These are phyloP conservation scores for Drosophila kokeensis DNA, from an alignment of 2,888 invertebrate genomes.

Conservation along the genomic window DNA sequence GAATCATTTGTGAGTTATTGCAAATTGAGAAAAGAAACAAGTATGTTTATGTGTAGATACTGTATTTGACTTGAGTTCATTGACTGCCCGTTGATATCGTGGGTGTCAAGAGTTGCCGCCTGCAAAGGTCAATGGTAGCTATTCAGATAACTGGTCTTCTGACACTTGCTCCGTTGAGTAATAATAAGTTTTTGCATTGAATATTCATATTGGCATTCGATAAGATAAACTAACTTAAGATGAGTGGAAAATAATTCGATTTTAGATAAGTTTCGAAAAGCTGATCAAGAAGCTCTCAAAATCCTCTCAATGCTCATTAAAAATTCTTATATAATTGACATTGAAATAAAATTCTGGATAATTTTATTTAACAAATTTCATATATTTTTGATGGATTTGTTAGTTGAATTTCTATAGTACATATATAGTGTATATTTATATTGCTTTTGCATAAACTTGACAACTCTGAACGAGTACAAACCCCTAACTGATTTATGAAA, in stretches of 20 bases:
- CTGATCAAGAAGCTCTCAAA: not conserved
- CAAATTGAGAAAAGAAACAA: not conserved
- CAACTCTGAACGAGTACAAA: conserved; percentile 12
- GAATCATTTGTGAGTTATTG: not conserved
- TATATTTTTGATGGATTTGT: not conserved
- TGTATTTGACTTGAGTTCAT: conserved; percentile 25
- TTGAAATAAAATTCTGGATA: too few species aligned
- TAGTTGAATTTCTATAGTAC: not conserved
- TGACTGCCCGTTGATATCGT: conserved; percentile 32
- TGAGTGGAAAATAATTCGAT: not conserved
- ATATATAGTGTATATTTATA: not conserved
- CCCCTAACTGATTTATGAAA: conserved; percentile 31
- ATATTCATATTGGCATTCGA: not conserved
- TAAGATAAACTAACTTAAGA: not conserved
- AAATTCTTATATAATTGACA: not conserved
- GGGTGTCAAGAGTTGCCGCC: conserved; percentile 24
- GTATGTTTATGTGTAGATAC: not conserved
- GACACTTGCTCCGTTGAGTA: conserved; percentile 14
- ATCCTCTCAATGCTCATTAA: not conserved
- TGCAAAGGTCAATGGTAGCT: conserved; percentile 51
- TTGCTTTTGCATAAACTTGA: not conserved
- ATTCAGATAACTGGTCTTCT: conserved; percentile 38
- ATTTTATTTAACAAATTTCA: not conserved
- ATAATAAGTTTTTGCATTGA: not conserved
- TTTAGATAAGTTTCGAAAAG: not conserved